Conservation (phyloP, 1,140 invertebrate species). For the Diorhabda elongata region DNA sequence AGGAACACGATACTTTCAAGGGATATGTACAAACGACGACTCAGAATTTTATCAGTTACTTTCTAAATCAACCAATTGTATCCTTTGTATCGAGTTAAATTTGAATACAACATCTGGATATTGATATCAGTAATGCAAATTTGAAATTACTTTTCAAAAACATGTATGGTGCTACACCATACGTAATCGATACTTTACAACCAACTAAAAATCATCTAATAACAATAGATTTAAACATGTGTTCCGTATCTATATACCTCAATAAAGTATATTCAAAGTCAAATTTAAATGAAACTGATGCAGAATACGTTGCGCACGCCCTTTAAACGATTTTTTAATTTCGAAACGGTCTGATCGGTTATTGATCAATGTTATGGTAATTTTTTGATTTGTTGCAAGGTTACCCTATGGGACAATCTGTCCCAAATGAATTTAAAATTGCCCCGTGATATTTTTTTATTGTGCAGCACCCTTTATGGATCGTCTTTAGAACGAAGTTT, state of each 20-base stretch:
- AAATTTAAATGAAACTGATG: slow-evolving; percentile 16
- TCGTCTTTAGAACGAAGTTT: slow-evolving; percentile 15
- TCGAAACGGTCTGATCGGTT: slow-evolving; percentile 17
- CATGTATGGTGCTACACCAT: slow-evolving; percentile 3
- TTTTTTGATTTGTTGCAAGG: slow-evolving; percentile 23
- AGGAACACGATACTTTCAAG: not conserved
- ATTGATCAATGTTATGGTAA: slow-evolving; percentile 23
- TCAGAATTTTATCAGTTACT: not conserved
- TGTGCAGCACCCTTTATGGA: slow-evolving; percentile 9
- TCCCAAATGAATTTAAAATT: slow-evolving; percentile 22
- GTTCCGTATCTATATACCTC: slow-evolving; percentile 11
- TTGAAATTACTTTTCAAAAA: slow-evolving; percentile 2
- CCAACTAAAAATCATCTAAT: slow-evolving; percentile 4
- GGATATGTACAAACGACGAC: not conserved
- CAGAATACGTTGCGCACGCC: slow-evolving; percentile 15
- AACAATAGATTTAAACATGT: slow-evolving; percentile 16
- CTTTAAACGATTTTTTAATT: slow-evolving; percentile 13
- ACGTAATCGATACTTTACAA: slow-evolving; percentile 19
- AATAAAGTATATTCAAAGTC: slow-evolving; percentile 17
- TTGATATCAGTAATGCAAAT: not conserved
- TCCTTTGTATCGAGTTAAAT: not conserved
- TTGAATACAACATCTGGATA: not conserved
- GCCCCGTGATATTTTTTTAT: slow-evolving; percentile 15
- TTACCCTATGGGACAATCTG: slow-evolving; percentile 8
- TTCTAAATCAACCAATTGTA: not conserved